Conservation (phyloP, 2,797 vertebrate species). For the Danio choprae region DNA sequence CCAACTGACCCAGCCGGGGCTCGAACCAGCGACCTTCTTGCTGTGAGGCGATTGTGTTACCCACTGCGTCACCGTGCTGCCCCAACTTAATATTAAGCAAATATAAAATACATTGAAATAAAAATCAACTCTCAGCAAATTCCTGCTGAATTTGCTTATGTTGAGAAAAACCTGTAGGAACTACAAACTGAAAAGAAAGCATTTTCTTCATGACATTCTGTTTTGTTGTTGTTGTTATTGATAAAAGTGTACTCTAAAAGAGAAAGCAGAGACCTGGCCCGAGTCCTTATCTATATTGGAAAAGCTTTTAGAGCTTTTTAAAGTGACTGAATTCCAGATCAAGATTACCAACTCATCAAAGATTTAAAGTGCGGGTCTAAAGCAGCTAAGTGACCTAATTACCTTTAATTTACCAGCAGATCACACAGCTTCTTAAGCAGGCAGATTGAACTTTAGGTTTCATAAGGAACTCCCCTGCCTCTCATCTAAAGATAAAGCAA, state of each 20-base stretch:
- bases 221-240: not conserved
- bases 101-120: not conserved
- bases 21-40: too few species aligned
- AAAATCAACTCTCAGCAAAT: not conserved
- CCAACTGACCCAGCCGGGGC: too few species aligned
- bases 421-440: slow-evolving; percentile 34
- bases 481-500: slow-evolving; percentile 28
- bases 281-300: slow-evolving; percentile 29
- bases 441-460: slow-evolving; percentile 25
- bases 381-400: slow-evolving; percentile 38
- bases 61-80: too few species aligned
- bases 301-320: slow-evolving; percentile 37
- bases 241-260: slow-evolving; percentile 7
- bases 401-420: slow-evolving; percentile 35
- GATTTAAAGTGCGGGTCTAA: slow-evolving; percentile 29
- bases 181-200: not conserved
- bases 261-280: not conserved
- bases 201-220: not conserved
- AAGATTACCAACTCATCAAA: slow-evolving; percentile 48
- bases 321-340: slow-evolving; percentile 40
- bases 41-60: too few species aligned
- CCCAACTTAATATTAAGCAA: too few species aligned
- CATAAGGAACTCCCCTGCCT: slow-evolving; percentile 4
- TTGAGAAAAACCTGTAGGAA: not conserved
- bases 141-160: not conserved